These are phyloP conservation scores for Apocheima hispidaria DNA, from an alignment of 2,888 invertebrate species.

Conservation along the genomic window DNA sequence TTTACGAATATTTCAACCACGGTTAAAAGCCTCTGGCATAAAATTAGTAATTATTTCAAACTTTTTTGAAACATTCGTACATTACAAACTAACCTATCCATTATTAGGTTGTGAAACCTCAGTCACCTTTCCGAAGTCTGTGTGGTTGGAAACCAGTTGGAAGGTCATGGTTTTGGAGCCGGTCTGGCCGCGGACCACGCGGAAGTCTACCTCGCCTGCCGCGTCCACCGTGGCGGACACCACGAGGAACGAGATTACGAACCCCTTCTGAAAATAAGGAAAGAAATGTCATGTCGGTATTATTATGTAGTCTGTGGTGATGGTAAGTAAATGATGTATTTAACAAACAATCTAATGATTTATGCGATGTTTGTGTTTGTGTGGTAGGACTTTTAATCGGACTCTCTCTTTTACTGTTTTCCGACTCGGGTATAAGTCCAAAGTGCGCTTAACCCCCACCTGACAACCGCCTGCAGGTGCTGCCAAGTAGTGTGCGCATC, in stretches of 20 bases:
- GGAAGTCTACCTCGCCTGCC: conserved; percentile 67
- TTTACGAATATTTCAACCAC: too few relatives aligned
- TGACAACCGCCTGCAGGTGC: too few relatives aligned
- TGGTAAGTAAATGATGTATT: too few relatives aligned
- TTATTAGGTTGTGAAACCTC: conserved; percentile 50
- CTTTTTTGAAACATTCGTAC: background rate
- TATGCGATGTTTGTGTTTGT: too few relatives aligned
- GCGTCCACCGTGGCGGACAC: conserved; percentile 66
- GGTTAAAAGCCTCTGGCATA: too few relatives aligned
- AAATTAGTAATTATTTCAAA: background rate
- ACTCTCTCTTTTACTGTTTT: too few relatives aligned
- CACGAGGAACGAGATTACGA: conserved; percentile 73
- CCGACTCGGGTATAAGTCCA: too few relatives aligned
- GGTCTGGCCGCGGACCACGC: conserved; percentile 63
- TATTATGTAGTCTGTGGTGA: too few relatives aligned
- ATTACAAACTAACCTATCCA: conserved; percentile 59
- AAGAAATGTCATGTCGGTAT: background rate
- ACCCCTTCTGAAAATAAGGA: conserved; percentile 63
- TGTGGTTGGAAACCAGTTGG: conserved; percentile 74
- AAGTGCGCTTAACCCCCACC: too few relatives aligned
- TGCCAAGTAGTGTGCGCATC: too few relatives aligned
- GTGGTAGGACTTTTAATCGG: too few relatives aligned
- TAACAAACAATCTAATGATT: too few relatives aligned
- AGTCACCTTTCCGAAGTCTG: conserved; percentile 80
- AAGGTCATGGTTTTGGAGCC: conserved; percentile 70